Percentiles rank a stretch among this genome's conserved stretches.
These are phyloP conservation scores for Zaprionus nigranus DNA, from an alignment of 1,140 invertebrate genomes.

Conservation along the genomic window DNA sequence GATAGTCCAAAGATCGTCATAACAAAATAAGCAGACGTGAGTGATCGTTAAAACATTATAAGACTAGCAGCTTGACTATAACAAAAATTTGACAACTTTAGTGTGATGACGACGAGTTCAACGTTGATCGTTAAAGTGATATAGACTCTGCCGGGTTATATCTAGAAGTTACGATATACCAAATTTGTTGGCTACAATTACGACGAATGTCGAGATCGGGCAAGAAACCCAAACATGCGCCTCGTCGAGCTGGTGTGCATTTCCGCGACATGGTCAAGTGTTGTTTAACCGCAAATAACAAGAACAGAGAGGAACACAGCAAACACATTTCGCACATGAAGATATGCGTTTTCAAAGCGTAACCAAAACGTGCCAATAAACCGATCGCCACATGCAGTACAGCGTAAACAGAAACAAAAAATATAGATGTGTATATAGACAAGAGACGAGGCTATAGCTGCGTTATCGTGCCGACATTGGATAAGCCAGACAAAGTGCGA, in stretches of 20 bases:
- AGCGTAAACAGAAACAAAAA: conserved; percentile 1
- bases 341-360: conserved; percentile 45
- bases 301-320: conserved; percentile 12
- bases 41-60: neutral
- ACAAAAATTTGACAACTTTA: neutral
- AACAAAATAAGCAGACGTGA: neutral
- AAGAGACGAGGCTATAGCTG: neutral
- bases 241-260: conserved; percentile 1
- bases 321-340: conserved; percentile 22
- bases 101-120: neutral
- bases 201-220: neutral
- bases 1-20: neutral
- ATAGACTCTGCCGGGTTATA: neutral
- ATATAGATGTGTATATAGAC: neutral
- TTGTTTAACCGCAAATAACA: conserved; percentile 48
- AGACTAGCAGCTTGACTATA: neutral
- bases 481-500: neutral
- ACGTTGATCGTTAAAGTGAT: neutral
- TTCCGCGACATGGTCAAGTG: conserved; percentile 54
- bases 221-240: conserved; percentile 14
- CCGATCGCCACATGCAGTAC: conserved; percentile 14
- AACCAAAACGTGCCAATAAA: conserved; percentile 42
- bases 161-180: neutral
- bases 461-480: conserved; percentile 1
- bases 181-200: neutral